Evolutionary conservation across 1,140 invertebrate genomes (phyloP).

Genomic region (Bombus ignitus): DNA sequence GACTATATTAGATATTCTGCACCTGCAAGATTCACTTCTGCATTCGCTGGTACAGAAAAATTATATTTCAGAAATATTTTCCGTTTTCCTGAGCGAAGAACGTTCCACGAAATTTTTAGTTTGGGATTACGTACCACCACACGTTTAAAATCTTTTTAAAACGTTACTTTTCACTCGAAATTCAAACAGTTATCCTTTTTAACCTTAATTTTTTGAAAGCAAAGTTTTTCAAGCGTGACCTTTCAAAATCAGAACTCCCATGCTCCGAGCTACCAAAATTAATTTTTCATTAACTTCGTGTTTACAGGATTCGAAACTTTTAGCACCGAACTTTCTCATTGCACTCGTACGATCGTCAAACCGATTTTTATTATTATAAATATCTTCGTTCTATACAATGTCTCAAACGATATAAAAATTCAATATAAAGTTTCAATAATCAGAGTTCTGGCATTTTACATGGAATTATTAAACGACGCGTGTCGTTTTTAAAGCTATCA

Average conservation of each 20-base stretch:
- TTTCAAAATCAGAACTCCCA: not conserved
- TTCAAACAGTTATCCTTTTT: not conserved
- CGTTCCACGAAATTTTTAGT: not conserved
- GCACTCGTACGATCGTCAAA: not conserved
- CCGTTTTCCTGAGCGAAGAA: not conserved
- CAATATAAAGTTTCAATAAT: not conserved
- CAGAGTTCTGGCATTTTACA: not conserved
- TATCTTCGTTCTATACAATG: not conserved
- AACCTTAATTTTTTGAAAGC: not conserved
- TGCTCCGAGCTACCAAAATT: not conserved
- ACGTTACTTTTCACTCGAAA: not conserved
- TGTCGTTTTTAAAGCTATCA: not conserved
- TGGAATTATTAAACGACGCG: accelerated
- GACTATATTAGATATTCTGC: not conserved
- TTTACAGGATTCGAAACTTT: too few species aligned
- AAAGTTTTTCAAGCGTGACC: not conserved
- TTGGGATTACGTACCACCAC: not conserved
- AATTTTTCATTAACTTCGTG: not conserved
- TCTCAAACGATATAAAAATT: not conserved
- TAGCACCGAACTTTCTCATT: not conserved
- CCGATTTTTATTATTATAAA: not conserved
- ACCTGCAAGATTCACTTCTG: too few species aligned
- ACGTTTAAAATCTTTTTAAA: not conserved
- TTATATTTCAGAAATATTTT: not conserved
- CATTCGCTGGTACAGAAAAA: not conserved